phyloP scores from a whole-genome alignment of 1,140 invertebrate species.

The Holcopasites calliopsidis region DNA sequence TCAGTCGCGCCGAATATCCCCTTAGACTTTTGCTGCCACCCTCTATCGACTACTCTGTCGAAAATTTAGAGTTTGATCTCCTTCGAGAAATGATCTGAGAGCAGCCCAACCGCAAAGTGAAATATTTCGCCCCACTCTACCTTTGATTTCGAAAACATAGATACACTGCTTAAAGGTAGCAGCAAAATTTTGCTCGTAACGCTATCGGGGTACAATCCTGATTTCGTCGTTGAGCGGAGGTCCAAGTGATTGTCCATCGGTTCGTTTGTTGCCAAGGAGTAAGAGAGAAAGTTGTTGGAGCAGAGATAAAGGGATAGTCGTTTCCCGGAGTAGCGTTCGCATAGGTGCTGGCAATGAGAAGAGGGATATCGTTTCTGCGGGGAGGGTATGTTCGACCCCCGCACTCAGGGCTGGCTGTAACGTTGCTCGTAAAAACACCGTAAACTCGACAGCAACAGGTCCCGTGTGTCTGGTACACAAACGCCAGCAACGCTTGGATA shows the following conservation, averaged over 20 bases:
- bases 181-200: too few species aligned
- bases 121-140: too few species aligned
- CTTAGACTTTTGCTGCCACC: constrained; percentile 22
- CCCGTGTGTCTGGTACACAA: constrained; percentile 72
- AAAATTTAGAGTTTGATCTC: constrained; percentile 7
- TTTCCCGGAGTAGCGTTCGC: constrained; percentile 22
- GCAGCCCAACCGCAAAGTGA: not conserved
- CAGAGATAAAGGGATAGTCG: constrained; percentile 21
- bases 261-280: constrained; percentile 18
- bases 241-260: constrained; percentile 39
- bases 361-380: constrained; percentile 63
- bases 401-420: constrained; percentile 76
- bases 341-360: constrained; percentile 60
- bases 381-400: constrained; percentile 64
- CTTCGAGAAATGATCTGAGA: not conserved
- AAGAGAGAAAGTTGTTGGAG: not conserved
- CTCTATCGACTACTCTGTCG: not conserved
- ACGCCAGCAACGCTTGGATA: constrained; percentile 57
- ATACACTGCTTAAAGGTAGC: too few species aligned
- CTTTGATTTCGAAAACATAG: too few species aligned
- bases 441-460: constrained; percentile 81
- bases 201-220: too few species aligned
- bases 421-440: constrained; percentile 80
- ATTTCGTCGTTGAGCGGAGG: constrained; percentile 17
- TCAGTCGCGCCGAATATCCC: constrained; percentile 43